Evolutionary conservation across 2,888 invertebrate genomes (phyloP).

Genomic region (Megamerina dolium): DNA sequence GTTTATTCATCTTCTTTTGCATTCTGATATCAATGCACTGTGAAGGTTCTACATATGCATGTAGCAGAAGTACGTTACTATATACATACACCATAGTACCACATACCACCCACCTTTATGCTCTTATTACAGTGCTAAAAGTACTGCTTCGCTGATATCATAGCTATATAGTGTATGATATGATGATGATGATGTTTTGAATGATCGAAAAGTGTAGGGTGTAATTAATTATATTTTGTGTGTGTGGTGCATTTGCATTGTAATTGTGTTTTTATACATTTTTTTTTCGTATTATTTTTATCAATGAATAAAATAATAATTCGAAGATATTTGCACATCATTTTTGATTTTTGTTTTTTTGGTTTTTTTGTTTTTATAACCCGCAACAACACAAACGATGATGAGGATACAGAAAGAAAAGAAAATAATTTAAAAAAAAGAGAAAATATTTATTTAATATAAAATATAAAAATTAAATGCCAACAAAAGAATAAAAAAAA

Average conservation of each 20-base stretch:
- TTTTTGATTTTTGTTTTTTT: too few relatives aligned
- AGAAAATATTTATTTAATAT: constrained; percentile 17
- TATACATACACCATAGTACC: too few relatives aligned
- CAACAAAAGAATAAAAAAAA: too few relatives aligned
- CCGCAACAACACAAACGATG: constrained; percentile 24
- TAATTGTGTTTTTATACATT: constrained; percentile 15
- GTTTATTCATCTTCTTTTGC: too few relatives aligned
- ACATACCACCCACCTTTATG: too few relatives aligned
- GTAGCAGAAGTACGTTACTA: too few relatives aligned
- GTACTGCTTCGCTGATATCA: constrained; percentile 48
- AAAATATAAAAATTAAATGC: constrained; percentile 8
- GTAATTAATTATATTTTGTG: constrained; percentile 14
- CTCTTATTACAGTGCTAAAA: constrained; percentile 41
- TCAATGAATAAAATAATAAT: too few relatives aligned
- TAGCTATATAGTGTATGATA: constrained; percentile 37
- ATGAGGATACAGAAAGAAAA: constrained; percentile 20
- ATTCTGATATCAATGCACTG: too few relatives aligned
- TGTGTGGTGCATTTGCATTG: constrained; percentile 14
- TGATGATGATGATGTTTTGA: too few relatives aligned
- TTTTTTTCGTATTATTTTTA: constrained; percentile 12
- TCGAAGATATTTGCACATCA: too few relatives aligned
- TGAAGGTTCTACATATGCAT: too few relatives aligned
- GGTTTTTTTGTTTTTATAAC: constrained; percentile 14
- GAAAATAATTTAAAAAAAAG: constrained; percentile 17
- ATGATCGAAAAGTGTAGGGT: too few relatives aligned